phyloP scores from a whole-genome alignment of 2,113 vertebrate genomes.

The Chlorocebus sabaeus region DNA sequence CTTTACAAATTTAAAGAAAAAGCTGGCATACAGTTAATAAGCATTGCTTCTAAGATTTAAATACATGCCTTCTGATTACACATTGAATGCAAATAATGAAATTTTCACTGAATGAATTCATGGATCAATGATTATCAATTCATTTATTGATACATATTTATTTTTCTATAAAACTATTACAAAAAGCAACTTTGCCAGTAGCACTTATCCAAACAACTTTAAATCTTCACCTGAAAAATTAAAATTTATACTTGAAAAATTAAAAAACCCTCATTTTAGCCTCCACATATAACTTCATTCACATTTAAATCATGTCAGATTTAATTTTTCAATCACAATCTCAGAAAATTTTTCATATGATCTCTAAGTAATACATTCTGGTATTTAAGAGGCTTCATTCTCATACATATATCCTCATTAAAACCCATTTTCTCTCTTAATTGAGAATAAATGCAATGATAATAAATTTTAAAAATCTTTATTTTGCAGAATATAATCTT shows the following conservation, averaged over 20 bases:
- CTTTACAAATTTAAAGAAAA: not conserved
- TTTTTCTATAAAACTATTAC: not conserved
- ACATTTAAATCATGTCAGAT: not conserved
- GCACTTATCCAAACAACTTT: not conserved
- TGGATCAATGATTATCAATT: not conserved
- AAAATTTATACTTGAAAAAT: not conserved
- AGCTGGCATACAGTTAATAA: not conserved
- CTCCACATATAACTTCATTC: not conserved
- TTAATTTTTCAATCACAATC: not conserved
- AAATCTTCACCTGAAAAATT: not conserved
- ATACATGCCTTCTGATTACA: not conserved
- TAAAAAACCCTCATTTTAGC: not conserved
- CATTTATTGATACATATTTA: not conserved
- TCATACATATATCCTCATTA: not conserved
- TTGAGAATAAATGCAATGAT: not conserved
- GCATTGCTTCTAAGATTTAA: not conserved
- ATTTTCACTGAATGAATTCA: not conserved
- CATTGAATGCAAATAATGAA: not conserved
- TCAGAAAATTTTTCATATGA: not conserved
- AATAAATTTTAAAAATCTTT: not conserved
- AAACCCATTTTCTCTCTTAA: not conserved
- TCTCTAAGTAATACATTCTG: not conserved
- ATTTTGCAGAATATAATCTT: not conserved
- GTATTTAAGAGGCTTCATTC: not conserved
- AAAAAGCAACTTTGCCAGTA: not conserved